Evolutionary conservation across 2,797 vertebrate species (phyloP), one percentile per base, ranked within the genome.

Genomic region (Pachyuromys duprasi): DNA sequence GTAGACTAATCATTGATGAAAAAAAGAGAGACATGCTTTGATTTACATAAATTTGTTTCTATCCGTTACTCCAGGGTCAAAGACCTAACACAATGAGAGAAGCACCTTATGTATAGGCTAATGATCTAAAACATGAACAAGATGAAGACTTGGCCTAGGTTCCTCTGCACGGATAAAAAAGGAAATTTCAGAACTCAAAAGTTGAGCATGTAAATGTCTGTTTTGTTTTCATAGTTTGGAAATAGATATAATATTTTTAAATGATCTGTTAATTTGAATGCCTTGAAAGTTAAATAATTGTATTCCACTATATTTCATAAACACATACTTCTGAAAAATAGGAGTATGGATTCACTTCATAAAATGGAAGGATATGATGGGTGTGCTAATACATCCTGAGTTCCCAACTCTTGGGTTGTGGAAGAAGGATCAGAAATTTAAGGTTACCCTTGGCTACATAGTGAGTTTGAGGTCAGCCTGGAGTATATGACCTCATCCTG

Each of bases 141-240:
- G 67, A 83, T 53, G 28, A 2, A 87, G 22, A 82, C 7, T 31
- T 82, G 81, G 62, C 36, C 1, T 4, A 17, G n/a, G 31, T 67
- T 5, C 20, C 4, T 67, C 13, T 89, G 22, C 33, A 49, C 6
- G 49, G 31, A 22, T 81, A 22, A 14, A 91, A 95, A 86, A 14
- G 90, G 5, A 57, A 94, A 93, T 69, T 78, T 95, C 42, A 74
- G 28, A 79, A n/a, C 14, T 94, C 75, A 84, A 9, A 93, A 89
- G 53, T 91, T 60, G 55, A 24, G 63, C 14, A 90, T 67, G 8
- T 33, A 88, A 31, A 72, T 33, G 28, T 80, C 13, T 96, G 11
- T 60, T 75, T 84, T 57, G 89, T 69, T 78, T 93, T 22, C 8
- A 74, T 93, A 22, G 4, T 78, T 96, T 93, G 70, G 45, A 88